A percentile compares a stretch with the other conserved stretches of the same genome.
phyloP scores from a whole-genome alignment of 53 echinoderm and acorn worm genomes.

The Zoroaster sp. region DNA sequence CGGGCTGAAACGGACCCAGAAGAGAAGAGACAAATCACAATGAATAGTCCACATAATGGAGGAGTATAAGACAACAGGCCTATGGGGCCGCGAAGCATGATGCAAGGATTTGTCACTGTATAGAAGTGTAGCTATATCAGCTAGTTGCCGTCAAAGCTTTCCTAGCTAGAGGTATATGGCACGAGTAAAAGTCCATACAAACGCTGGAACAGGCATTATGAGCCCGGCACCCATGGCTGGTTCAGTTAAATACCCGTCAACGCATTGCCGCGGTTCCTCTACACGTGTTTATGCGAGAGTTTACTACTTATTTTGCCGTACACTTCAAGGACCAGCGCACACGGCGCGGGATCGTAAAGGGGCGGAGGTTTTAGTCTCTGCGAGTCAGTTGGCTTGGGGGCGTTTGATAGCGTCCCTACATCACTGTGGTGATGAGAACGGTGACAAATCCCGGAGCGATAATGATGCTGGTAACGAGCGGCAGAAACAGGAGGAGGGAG shows the following conservation, averaged over 20 bases:
- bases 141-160: background rate
- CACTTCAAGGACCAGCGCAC: background rate
- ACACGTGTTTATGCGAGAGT: background rate
- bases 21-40: background rate
- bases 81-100: background rate
- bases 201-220: background rate
- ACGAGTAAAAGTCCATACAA: background rate
- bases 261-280: background rate
- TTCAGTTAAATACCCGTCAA: constrained; percentile 15
- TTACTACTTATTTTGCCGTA: background rate
- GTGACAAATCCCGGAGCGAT: background rate
- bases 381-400: no score
- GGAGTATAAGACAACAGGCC: background rate
- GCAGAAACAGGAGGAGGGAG: background rate
- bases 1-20: background rate
- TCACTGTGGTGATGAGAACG: background rate
- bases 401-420: background rate
- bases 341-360: background rate
- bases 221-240: constrained; percentile 1
- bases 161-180: no score
- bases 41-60: background rate
- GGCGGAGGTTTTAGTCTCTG: no score
- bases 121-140: background rate
- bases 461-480: background rate
- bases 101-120: background rate